Evolutionary conservation across 1,140 invertebrate species (phyloP), one percentile per base, ranked within the genome.

Genomic region (Aphaenogaster floridana): DNA sequence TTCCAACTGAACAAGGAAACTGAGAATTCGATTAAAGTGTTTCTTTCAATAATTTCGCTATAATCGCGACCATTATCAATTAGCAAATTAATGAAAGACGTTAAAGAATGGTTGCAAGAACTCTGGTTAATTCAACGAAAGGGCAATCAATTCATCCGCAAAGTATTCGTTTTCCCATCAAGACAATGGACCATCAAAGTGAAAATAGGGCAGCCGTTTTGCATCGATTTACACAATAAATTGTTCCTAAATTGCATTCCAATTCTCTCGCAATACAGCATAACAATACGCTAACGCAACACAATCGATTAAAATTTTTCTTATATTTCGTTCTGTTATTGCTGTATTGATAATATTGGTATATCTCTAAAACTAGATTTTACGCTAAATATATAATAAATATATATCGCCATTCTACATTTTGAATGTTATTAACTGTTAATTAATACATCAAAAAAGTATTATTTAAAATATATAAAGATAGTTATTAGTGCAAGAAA

Each of bases 151-250:
- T 72, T 48, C 42, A 21, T 39, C 34, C 57, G 15, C 8, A 39
- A 34, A 77, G 57, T 69, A 85, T 50, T 54, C 54, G 64, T 64
- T 79, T 71, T 34, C 21, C 8, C 74, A 36, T 63, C 64, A 69
- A 34, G 74, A 86, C 74, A 86, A 88, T 88, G 50, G 84, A 36
- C 72, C 50, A 61, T 86, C 48, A 72, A 66, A 86, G 39, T 48
- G 48, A 39, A 79, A 86, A 80, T 64, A 45, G 39, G 17, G 11
- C 39, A 34, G 13, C 42, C 28, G 5, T 57, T 48, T 63, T 85
- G 68, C 61, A 64, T 66, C 80, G 21, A 80, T 86, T 84, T 69
- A 59, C 81, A 64, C 76, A 61, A 45, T 48, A 77, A 66, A 84
- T 77, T 42, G 72, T 52, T 42, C 36, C n/a, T 85, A 71, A 74